A percentile compares a stretch with the other conserved stretches of the same genome.
These are phyloP conservation scores for Yponomeuta plumbellus DNA, from an alignment of 2,888 invertebrate species.

Conservation along the genomic window DNA sequence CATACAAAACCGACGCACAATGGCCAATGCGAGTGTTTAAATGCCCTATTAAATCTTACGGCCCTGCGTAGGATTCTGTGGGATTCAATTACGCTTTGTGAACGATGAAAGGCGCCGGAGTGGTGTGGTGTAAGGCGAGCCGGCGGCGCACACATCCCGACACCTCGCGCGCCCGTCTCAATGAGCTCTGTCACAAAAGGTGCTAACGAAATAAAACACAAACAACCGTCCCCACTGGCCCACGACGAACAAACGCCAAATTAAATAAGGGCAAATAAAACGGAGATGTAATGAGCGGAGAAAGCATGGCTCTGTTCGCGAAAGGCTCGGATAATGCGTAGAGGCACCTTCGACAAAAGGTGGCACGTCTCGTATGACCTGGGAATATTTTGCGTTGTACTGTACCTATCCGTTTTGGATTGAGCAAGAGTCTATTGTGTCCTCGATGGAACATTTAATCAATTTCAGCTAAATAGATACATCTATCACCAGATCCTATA, in stretches of 20 bases:
- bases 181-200: constrained; percentile 74
- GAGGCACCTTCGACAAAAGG: constrained; percentile 57
- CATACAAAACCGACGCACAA: constrained; percentile 70
- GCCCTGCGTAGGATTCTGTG: constrained; percentile 73
- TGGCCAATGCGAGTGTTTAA: constrained; percentile 76
- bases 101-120: constrained; percentile 71
- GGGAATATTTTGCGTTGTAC: background rate
- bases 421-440: background rate
- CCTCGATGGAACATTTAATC: background rate
- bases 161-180: constrained; percentile 60
- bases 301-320: constrained; percentile 32
- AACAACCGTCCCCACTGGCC: constrained; percentile 41
- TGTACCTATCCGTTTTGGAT: background rate
- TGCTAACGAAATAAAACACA: constrained; percentile 64
- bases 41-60: constrained; percentile 76
- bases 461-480: background rate
- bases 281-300: constrained; percentile 57
- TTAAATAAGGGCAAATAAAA: constrained; percentile 77
- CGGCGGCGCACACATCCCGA: constrained; percentile 69
- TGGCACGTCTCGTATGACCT: constrained; percentile 13
- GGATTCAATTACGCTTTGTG: constrained; percentile 77
- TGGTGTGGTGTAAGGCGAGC: constrained; percentile 69
- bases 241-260: constrained; percentile 55
- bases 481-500: too few relatives aligned
- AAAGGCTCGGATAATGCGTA: constrained; percentile 58